A percentile compares a stretch with the other conserved stretches of the same genome.
phyloP scores from a whole-genome alignment of 2,113 vertebrate genomes.

The Phasianus colchicus region DNA sequence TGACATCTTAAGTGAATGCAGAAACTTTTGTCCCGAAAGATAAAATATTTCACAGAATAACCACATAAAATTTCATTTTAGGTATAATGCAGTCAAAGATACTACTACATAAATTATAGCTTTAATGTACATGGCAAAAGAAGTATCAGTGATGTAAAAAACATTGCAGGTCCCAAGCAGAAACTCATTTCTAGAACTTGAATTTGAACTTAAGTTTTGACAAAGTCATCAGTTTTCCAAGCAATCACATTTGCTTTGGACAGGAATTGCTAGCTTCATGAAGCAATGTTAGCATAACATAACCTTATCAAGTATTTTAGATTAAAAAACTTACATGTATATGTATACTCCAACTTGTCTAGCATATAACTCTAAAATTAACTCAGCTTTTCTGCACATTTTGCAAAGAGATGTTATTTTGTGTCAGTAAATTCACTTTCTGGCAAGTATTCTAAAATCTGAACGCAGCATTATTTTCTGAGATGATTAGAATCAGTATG shows the following conservation, averaged over 20 bases:
- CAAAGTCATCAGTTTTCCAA: background rate
- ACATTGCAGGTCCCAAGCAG: background rate
- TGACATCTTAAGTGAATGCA: background rate
- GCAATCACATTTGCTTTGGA: background rate
- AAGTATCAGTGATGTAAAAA: background rate
- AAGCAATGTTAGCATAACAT: background rate
- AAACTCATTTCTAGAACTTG: background rate
- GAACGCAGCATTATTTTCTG: background rate
- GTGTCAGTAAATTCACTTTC: background rate
- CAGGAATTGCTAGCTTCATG: background rate
- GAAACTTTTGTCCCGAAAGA: background rate
- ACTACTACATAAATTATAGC: background rate
- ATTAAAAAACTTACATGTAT: background rate
- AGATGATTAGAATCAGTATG: background rate
- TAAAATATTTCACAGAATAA: background rate
- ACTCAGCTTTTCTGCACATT: background rate
- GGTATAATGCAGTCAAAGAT: background rate
- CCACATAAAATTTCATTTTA: background rate
- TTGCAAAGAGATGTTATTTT: background rate
- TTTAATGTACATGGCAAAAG: background rate
- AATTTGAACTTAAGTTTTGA: background rate
- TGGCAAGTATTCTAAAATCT: background rate
- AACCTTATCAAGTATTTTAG: background rate
- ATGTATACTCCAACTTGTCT: background rate
- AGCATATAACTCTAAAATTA: background rate